These are phyloP conservation scores for Uropetala carovei DNA, from an alignment of 2,888 invertebrate genomes.

Conservation along the genomic window DNA sequence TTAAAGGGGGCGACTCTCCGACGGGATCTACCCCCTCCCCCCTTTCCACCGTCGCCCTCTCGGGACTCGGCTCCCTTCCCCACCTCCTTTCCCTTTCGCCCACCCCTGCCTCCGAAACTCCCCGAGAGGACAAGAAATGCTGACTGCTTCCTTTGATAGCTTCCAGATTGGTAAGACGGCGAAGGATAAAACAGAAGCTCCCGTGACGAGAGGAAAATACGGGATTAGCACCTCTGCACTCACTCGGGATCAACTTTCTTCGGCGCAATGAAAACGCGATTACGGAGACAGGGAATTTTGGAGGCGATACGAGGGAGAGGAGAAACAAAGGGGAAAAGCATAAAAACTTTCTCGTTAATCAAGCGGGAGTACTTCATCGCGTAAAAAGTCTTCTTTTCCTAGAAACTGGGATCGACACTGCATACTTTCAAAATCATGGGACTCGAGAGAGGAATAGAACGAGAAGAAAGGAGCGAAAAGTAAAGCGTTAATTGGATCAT, in stretches of 20 bases:
- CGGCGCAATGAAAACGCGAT: conserved; percentile 51
- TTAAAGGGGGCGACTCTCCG: conserved; percentile 36
- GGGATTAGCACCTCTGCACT: background rate
- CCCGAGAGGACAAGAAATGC: background rate
- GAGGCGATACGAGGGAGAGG: background rate
- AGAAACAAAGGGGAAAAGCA: background rate
- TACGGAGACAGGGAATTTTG: background rate
- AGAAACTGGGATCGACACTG: too few species aligned
- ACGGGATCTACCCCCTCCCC: background rate
- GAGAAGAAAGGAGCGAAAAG: too few species aligned
- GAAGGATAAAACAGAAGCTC: background rate
- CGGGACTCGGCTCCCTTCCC: background rate
- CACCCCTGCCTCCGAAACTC: background rate
- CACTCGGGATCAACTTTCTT: conserved; percentile 24
- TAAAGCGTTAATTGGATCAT: too few species aligned
- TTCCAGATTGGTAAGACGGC: background rate
- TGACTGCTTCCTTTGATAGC: background rate
- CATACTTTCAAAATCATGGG: too few species aligned
- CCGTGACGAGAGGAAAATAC: background rate
- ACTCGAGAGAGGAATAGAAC: too few species aligned
- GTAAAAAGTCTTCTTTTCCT: too few species aligned
- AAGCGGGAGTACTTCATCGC: too few species aligned
- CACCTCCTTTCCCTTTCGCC: background rate
- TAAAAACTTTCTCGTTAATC: too few species aligned
- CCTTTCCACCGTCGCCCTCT: background rate